Evolutionary conservation across 1,140 invertebrate genomes (phyloP).

Genomic region (Lepidotrigona ventralis): DNA sequence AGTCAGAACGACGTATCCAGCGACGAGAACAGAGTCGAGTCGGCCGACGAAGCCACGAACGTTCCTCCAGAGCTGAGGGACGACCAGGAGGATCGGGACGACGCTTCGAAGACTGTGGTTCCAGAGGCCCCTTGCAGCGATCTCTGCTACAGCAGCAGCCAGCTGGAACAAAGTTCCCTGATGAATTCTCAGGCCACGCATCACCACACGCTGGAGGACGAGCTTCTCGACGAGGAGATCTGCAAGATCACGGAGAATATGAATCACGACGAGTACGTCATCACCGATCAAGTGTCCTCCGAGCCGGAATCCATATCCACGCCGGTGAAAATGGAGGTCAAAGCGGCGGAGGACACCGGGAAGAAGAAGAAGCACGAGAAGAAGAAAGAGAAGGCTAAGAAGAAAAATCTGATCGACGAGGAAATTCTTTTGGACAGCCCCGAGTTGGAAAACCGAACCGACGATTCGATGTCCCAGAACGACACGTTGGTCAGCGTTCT

Average conservation of each 20-base stretch:
- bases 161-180: slow-evolving; percentile 12
- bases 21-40: not conserved
- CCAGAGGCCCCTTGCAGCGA: not conserved
- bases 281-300: slow-evolving; percentile 76
- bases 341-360: not conserved
- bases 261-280: slow-evolving; percentile 78
- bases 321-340: slow-evolving; percentile 45
- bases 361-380: slow-evolving; percentile 54
- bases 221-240: slow-evolving; percentile 77
- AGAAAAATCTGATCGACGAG: slow-evolving; percentile 70
- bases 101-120: not conserved
- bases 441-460: not conserved
- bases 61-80: not conserved
- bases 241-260: slow-evolving; percentile 79
- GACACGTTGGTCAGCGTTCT: not conserved
- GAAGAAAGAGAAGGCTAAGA: slow-evolving; percentile 61
- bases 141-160: not conserved
- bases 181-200: slow-evolving; percentile 1
- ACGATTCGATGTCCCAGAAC: not conserved
- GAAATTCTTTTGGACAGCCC: slow-evolving; percentile 72
- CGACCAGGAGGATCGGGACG: not conserved
- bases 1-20: slow-evolving; percentile 2
- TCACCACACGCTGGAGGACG: slow-evolving; percentile 71
- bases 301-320: slow-evolving; percentile 61
- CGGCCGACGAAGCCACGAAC: not conserved